Evolutionary conservation across 1,140 invertebrate species (phyloP), one percentile per base, ranked within the genome.

Genomic region (Euglossa dilemma): DNA sequence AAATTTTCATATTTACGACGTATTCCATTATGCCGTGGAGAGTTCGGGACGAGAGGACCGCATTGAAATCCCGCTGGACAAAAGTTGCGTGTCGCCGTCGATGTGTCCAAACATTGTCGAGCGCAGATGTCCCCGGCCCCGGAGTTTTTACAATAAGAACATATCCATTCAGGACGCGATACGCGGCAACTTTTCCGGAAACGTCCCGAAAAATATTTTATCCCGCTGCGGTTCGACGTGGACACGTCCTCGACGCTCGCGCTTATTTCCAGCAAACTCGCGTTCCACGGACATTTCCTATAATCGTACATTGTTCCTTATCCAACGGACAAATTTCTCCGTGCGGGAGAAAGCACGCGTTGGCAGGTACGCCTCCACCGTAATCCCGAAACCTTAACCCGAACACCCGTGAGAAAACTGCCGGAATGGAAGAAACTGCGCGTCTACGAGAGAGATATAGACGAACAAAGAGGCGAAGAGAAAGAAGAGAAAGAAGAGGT

Each of bases 31-130:
- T 93, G 87, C 79, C 79, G 84, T 81, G 71, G 85, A 87, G 87
- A 91, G 89, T 75, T 84, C 71, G 84, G 28, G 84, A 87, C 70
- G 77, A 75, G 81, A 59, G 69, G 84, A 83, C 67, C 77, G 88
- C 84, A 93, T 93, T 93, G 85, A 93, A 93, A 92, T 93, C 90
- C 90, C 91, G 79, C 80, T 87, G 92, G 92, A 94, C 92, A 93
- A 94, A 93, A 94, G 93, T 94, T 93, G 81, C 70, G 80, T 88
- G 80, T 85, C 86, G 87, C 79, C 84, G 85, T 74, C 78, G 85
- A 88, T 85, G 87, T 92, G 91, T 94, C 91, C 91, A 93, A 94
- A 94, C 89, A 94, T 93, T 94, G 93, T 93, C 91, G 91, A 89
- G 90, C 85, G 90, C 93, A 93, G 93, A 94, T 93, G 93, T 92